Conservation (phyloP, 2,113 vertebrate species). For the Dasyornis broadbenti region DNA sequence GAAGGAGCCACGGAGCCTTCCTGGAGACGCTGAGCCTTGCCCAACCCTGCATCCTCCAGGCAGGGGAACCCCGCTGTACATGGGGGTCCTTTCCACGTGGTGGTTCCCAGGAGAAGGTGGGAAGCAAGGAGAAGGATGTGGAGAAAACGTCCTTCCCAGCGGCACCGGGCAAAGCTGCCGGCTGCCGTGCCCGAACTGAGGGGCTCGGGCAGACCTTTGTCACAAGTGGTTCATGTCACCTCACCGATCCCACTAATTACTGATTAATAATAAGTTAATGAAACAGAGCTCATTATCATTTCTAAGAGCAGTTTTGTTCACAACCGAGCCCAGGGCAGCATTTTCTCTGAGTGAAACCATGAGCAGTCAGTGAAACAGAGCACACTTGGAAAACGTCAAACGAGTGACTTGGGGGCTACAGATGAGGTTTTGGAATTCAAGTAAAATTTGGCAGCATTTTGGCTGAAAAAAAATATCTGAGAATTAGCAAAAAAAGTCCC, state of each 20-base stretch:
- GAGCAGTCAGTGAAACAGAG: not conserved
- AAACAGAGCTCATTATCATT: not conserved
- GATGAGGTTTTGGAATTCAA: not conserved
- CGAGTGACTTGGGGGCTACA: not conserved
- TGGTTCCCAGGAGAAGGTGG: not conserved
- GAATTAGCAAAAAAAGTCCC: not conserved
- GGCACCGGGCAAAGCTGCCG: not conserved
- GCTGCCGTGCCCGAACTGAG: not conserved
- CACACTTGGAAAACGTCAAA: not conserved
- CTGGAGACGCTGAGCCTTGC: not conserved
- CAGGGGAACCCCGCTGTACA: fast-evolving
- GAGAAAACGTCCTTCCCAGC: fast-evolving
- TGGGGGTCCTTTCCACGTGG: fast-evolving
- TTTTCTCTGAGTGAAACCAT: not conserved
- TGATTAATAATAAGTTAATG: slow-evolving; percentile 10
- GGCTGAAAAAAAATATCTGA: not conserved
- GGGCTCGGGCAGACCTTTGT: not conserved
- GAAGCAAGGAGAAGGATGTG: not conserved
- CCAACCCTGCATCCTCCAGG: not conserved
- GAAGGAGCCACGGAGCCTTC: not conserved
- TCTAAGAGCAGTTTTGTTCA: not conserved
- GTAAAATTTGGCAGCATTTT: not conserved
- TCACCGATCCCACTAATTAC: not conserved
- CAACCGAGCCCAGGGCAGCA: not conserved
- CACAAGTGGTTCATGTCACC: fast-evolving